phyloP scores from a whole-genome alignment of 2,113 vertebrate genomes.

The Chaetura pelagica region DNA sequence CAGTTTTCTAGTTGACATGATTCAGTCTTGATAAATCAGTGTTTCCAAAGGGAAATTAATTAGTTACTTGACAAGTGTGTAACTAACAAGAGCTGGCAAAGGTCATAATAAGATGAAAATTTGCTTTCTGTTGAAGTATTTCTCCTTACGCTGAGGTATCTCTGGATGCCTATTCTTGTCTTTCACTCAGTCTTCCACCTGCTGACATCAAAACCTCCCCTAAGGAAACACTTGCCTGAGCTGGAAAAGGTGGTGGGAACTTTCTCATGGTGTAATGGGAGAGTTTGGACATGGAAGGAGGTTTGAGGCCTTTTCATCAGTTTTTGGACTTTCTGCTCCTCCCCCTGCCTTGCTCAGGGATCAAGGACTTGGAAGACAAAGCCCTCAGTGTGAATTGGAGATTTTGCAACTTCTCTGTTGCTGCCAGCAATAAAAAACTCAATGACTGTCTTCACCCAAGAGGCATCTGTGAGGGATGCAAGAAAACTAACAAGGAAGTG shows the following conservation, averaged over 20 bases:
- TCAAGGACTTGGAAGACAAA: not conserved
- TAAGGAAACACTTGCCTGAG: conserved; percentile 19
- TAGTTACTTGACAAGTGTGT: not conserved
- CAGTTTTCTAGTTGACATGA: not conserved
- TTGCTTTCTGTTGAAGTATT: not conserved
- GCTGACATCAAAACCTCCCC: not conserved
- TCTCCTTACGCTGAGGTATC: not conserved
- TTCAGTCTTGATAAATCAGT: not conserved
- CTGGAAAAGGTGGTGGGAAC: not conserved
- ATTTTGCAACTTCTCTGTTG: not conserved
- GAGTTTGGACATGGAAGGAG: not conserved
- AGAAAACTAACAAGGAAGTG: not conserved
- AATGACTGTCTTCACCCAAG: not conserved
- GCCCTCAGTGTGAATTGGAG: rapidly evolving
- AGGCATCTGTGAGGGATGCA: not conserved
- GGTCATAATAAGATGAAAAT: not conserved
- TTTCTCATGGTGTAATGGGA: not conserved
- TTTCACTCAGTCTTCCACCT: not conserved
- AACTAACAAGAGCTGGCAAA: not conserved
- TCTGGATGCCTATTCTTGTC: not conserved
- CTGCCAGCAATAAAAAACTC: not conserved
- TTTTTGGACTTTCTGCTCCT: not conserved
- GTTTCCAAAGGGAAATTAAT: not conserved
- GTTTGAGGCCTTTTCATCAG: not conserved
- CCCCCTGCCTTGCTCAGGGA: rapidly evolving